Evolutionary conservation across 1,140 invertebrate species (phyloP).

Genomic region (Solenopsis invicta): DNA sequence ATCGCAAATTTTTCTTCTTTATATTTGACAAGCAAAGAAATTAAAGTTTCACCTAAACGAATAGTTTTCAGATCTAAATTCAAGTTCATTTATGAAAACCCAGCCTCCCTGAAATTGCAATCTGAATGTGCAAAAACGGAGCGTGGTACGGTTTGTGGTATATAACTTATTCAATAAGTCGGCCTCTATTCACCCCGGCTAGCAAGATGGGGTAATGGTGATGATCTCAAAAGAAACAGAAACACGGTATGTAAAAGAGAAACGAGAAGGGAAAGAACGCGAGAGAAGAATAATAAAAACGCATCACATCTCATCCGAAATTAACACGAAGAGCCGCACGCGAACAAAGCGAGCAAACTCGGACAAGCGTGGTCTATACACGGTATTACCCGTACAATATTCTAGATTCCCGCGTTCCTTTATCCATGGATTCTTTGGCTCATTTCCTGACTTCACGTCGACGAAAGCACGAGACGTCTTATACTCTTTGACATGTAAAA

Average conservation of each 20-base stretch:
- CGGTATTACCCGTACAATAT: not conserved
- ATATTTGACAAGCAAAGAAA: not conserved
- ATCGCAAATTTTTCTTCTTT: not conserved
- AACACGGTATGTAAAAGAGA: not conserved
- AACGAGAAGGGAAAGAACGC: not conserved
- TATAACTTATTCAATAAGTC: slow-evolving; percentile 56
- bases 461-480: slow-evolving; percentile 19
- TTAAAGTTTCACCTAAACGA: not conserved
- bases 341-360: slow-evolving; percentile 20
- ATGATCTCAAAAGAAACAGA: slow-evolving; percentile 30
- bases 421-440: not conserved
- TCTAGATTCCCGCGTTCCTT: not conserved
- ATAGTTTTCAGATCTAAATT: slow-evolving; percentile 11
- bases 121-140: slow-evolving; percentile 37
- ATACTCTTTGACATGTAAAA: slow-evolving; percentile 22
- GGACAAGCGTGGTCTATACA: slow-evolving; percentile 8
- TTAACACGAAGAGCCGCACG: slow-evolving; percentile 40
- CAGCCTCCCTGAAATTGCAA: slow-evolving; percentile 26
- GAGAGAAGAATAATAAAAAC: slow-evolving; percentile 26
- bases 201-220: not conserved
- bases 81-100: not conserved
- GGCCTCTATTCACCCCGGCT: slow-evolving; percentile 17
- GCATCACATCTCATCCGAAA: slow-evolving; percentile 40
- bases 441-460: not conserved
- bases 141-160: slow-evolving; percentile 18